Percentiles rank a stretch among this genome's conserved stretches.
phyloP scores from a whole-genome alignment of 2,797 vertebrate genomes.

The Valencia hispanica region DNA sequence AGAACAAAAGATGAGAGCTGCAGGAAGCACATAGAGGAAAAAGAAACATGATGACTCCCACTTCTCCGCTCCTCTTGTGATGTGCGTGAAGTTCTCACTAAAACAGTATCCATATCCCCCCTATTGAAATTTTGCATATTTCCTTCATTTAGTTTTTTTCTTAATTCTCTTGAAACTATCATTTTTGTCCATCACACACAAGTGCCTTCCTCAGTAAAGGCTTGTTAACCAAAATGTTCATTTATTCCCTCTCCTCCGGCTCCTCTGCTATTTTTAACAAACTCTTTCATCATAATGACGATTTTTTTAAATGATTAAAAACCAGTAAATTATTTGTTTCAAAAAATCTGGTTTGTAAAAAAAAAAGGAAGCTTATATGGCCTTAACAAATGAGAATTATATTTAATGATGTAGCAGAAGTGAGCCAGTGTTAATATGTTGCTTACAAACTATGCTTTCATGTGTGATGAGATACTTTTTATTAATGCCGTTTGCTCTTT shows the following conservation, averaged over 20 bases:
- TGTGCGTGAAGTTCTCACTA: slow-evolving; percentile 19
- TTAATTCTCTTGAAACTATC: slow-evolving; percentile 17
- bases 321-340: slow-evolving; percentile 37
- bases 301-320: slow-evolving; percentile 27
- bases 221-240: slow-evolving; percentile 22
- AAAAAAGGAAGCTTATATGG: slow-evolving; percentile 58
- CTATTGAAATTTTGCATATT: slow-evolving; percentile 17
- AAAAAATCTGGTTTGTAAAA: slow-evolving; percentile 59
- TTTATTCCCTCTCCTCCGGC: not conserved
- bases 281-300: slow-evolving; percentile 10
- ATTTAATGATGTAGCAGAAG: slow-evolving; percentile 73
- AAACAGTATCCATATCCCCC: slow-evolving; percentile 1
- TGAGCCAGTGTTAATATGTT: slow-evolving; percentile 52
- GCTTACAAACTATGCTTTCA: slow-evolving; percentile 64
- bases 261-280: slow-evolving; percentile 15
- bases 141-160: slow-evolving; percentile 7
- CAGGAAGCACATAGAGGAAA: slow-evolving; percentile 45
- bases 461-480: slow-evolving; percentile 51
- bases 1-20: slow-evolving; percentile 61
- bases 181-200: slow-evolving; percentile 36
- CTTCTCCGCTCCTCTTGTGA: slow-evolving; percentile 43
- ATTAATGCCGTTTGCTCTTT: slow-evolving; percentile 32
- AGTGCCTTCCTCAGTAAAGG: slow-evolving; percentile 30
- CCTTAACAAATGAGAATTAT: slow-evolving; percentile 65
- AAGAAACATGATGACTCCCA: slow-evolving; percentile 51